These are phyloP conservation scores for Pangasius krempfi DNA, from an alignment of 2,797 vertebrate genomes.

Conservation along the genomic window DNA sequence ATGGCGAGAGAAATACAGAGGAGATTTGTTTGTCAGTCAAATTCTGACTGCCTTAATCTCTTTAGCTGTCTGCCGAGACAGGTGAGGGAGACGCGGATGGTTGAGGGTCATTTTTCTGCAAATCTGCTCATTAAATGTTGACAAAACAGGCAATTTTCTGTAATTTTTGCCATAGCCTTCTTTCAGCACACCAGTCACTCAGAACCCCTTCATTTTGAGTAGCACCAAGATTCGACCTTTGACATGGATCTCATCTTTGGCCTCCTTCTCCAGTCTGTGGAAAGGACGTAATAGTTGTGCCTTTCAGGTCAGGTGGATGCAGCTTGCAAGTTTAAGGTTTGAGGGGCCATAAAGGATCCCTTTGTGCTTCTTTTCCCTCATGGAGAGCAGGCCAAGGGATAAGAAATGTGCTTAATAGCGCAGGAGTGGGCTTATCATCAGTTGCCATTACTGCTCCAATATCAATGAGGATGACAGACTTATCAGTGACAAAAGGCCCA, in stretches of 20 bases:
- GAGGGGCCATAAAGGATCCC: conserved; percentile 81
- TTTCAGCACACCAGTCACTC: conserved; percentile 84
- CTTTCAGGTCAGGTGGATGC: conserved; percentile 88
- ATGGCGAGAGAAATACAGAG: conserved; percentile 80
- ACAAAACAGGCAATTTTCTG: conserved; percentile 97
- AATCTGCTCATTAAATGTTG: conserved; percentile 94
- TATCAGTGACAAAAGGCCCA: conserved; percentile 89
- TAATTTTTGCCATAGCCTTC: conserved; percentile 83
- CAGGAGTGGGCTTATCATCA: conserved; percentile 90
- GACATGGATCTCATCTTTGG: conserved; percentile 80
- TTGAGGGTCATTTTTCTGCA: conserved; percentile 78
- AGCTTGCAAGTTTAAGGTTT: conserved; percentile 75
- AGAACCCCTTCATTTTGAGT: conserved; percentile 85
- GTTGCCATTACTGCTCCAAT: conserved; percentile 92
- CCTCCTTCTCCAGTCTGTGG: conserved; percentile 66
- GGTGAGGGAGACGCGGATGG: conserved; percentile 57
- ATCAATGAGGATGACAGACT: conserved; percentile 93
- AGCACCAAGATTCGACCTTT: conserved; percentile 81
- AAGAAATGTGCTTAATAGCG: conserved; percentile 93
- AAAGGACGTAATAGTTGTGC: conserved; percentile 87
- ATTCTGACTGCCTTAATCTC: conserved; percentile 81
- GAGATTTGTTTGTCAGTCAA: conserved; percentile 90
- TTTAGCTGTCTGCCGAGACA: conserved; percentile 76
- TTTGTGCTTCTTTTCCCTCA: conserved; percentile 79
- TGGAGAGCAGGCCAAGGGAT: conserved; percentile 83